A percentile compares a stretch with the other conserved stretches of the same genome.
phyloP scores from a whole-genome alignment of 2,888 invertebrate species.

The Autographa gamma region DNA sequence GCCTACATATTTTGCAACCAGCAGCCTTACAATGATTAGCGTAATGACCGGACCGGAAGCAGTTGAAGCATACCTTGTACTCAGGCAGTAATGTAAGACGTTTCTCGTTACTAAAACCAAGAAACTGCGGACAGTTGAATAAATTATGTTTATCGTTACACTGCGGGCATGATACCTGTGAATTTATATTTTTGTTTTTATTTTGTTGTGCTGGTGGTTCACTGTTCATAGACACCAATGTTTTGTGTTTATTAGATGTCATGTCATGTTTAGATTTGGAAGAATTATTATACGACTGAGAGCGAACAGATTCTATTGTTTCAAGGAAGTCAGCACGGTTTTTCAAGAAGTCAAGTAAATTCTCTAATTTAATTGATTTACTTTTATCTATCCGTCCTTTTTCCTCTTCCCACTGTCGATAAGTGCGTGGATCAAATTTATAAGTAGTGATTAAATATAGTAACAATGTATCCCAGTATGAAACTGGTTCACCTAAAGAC shows the following conservation, averaged over 20 bases:
- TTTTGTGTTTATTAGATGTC: not conserved
- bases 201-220: not conserved
- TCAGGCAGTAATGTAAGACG: constrained; percentile 1
- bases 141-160: constrained; percentile 6
- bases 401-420: not conserved
- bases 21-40: constrained; percentile 29
- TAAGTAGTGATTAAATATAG: not conserved
- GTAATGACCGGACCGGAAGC: constrained; percentile 41
- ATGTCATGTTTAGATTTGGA: too few species aligned
- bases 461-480: not conserved
- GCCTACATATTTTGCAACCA: constrained; percentile 11
- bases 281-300: not conserved
- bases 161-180: not conserved
- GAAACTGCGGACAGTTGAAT: constrained; percentile 6
- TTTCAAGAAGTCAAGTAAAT: not conserved
- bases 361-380: constrained; percentile 1
- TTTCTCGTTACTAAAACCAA: constrained; percentile 5
- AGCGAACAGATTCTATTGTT: not conserved
- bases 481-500: constrained; percentile 4
- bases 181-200: too few species aligned
- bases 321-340: constrained; percentile 8
- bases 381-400: not conserved
- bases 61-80: constrained; percentile 49
- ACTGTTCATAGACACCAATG: not conserved
- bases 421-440: not conserved